Evolutionary conservation across 2,888 invertebrate species (phyloP), one percentile per base, ranked within the genome.

Genomic region (Platycnemis pennipes): DNA sequence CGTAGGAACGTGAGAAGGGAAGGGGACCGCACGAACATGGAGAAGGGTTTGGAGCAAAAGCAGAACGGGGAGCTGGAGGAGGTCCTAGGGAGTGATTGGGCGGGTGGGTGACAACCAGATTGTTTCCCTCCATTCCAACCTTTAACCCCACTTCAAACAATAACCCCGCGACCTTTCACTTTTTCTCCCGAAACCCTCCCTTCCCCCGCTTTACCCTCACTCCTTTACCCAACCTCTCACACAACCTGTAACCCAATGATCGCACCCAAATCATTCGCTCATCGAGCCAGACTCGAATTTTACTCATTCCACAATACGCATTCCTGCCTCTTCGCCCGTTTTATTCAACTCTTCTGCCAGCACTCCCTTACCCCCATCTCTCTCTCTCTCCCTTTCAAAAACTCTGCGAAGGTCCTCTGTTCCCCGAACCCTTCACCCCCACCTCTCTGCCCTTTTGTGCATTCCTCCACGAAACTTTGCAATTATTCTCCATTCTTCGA

Each of bases 111-210:
- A 44, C 63, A 63, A 63, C 26, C 26, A 26, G 63, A 63, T 63
- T 63, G 63, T 63, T 63, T 63, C 63, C n/a, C n/a, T n/a, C 63
- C 63, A 63, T 63, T 63, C 63, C 63, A 26, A 22, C 19, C 63
- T 26, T 63, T 63, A 63, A 63, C 63, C 63, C 63, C 63, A 63
- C 63, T 63, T 63, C 63, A 63, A 63, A 63, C 63, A 63, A 63
- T 63, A 53, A 63, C 63, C 63, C 63, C n/a, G 26, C 22, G n/a
- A 26, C 63, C 63, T 63, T 63, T 63, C 63, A 63, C 63, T 63
- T 63, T 63, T 77, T 37, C 77, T 1, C 2, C 37, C 11, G 31
- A 37, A 8, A 77, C 37, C 77, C 77, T 31, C n/a, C 77, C 11
- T 31, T 11, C 37, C 77, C 77, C 37, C 31, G 0, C 37, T 4